Base-by-base conservation (phyloP, 2,113 vertebrate genomes). In the Oenanthe oenanthe region DNA sequence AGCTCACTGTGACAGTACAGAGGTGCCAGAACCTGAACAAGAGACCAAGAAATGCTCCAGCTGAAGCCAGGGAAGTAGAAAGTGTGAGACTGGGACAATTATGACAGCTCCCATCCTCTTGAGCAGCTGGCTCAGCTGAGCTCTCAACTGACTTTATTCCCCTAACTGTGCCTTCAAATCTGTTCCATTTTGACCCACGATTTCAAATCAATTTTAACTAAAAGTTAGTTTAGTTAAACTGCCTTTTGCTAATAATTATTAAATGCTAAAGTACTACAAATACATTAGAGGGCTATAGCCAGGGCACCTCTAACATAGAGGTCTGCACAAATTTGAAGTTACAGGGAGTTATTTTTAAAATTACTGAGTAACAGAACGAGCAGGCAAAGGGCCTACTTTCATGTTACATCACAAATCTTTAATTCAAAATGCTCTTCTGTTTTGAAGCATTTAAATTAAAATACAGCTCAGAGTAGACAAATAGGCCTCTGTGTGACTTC, bases 121-220 rank as follows among this genome's bases (percentile, higher is more conserved):
- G 11, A 65, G 24, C 16, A 12, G 32, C n/a, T 34, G 28, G 12
- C 32, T 66, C 24, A 18, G 34, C 9, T 20, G 28, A 3, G 7
- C 48, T 56, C 54, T 56, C 29, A 62, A 36, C 13, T 20, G 38
- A 42, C 58, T 61, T 85, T 42, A 75, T 4, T 71, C 40, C 22
- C 26, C 40, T 2, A 0, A 47, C 31, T 13, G 5, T 45, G 56
- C 68, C 51, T 85, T 73, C 54, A 68, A 29, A 65, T 29, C 70
- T 50, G 22, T 18, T 43, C 51, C 20, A 45, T 72, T 36, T 28
- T 8, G 5, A 68, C 16, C 0, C 1, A 32, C 0, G 10, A 17
- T 58, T 92, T 73, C 13, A 86, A 68, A 71, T 34, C 40, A 12
- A 70, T 67, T 74, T 36, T 18, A 56, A 80, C 3, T 34, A 70